Base-by-base conservation (phyloP, 1,140 invertebrate genomes). In the Drosophila sucinea region DNA sequence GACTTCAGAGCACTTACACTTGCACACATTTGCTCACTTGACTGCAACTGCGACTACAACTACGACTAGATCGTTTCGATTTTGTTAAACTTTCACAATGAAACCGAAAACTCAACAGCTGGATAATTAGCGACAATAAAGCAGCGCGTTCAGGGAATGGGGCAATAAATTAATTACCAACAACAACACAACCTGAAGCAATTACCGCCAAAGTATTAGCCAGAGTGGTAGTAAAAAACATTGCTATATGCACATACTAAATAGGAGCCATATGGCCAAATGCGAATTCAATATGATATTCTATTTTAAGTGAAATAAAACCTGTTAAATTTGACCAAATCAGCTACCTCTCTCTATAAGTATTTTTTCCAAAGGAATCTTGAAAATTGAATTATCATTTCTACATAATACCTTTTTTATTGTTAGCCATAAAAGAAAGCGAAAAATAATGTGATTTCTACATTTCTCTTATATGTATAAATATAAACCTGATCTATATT, bases 111-210 rank as follows among this genome's bases (percentile, higher is more conserved):
- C 67, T 78, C 67, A 72, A 69, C 68, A 73, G 69, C 70, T 72
- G 65, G 73, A 76, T 76, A 79, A 79, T 79, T 79, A 76, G 77
- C 73, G 77, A 79, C 77, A 79, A 73, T 79, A 68, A 77, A 71
- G 67, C 68, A 65, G 47, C 60, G 38, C 65, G 51, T 60, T 78
- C 63, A 73, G 51, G 41, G 65, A 77, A 79, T 79, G 73, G 69
- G 60, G 77, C 69, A 79, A 79, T 65, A 79, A 79, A 77, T 79
- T 70, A 79, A 79, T 79, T 79, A 77, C 44, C 7, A 35, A 35
- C 70, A 66, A 47, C 73, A 72, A 54, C 73, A 57, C 68, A 60
- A 56, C 60, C 63, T 51, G 41, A 32, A 30, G 57, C 69, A 78
- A 71, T 79, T 72, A 70, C 67, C 55, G 17, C 30, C 47, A 61